Evolutionary conservation across 2,888 invertebrate genomes (phyloP).

Genomic region (Sesamia inferens): DNA sequence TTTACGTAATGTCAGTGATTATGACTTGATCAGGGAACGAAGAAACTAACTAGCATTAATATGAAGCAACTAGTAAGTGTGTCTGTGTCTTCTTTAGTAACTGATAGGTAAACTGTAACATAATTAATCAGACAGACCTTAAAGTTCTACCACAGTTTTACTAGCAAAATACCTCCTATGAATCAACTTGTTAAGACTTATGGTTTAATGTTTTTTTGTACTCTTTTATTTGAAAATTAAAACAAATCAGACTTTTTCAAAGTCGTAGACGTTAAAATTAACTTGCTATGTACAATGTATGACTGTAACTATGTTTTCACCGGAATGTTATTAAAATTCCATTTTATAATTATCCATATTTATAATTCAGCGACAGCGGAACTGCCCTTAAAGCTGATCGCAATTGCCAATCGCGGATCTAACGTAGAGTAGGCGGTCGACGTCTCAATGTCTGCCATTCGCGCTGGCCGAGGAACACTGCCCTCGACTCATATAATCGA

Average conservation of each 20-base stretch:
- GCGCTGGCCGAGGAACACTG: conserved; percentile 77
- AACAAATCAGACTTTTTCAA: not conserved
- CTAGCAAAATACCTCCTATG: not conserved
- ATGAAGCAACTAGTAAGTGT: too few species aligned
- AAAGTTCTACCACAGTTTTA: not conserved
- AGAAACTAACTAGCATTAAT: not conserved
- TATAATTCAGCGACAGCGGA: conserved; percentile 34
- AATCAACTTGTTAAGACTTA: not conserved
- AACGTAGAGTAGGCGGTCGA: conserved; percentile 72
- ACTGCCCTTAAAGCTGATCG: conserved; percentile 50
- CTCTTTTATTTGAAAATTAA: not conserved
- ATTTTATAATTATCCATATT: conserved; percentile 50
- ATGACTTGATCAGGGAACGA: not conserved
- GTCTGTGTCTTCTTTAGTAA: not conserved
- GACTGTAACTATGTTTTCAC: not conserved
- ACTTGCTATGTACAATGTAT: not conserved
- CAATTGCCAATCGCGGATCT: conserved; percentile 55
- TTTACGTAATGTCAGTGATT: not conserved
- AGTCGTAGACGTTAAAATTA: not conserved
- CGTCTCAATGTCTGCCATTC: conserved; percentile 79
- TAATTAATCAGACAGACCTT: conserved; percentile 2
- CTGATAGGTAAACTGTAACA: not conserved
- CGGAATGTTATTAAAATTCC: conserved; percentile 13
- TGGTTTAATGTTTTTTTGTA: not conserved
- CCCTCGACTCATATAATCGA: conserved; percentile 81